These are phyloP conservation scores for Mantis religiosa DNA, from an alignment of 2,888 invertebrate species.

Conservation along the genomic window DNA sequence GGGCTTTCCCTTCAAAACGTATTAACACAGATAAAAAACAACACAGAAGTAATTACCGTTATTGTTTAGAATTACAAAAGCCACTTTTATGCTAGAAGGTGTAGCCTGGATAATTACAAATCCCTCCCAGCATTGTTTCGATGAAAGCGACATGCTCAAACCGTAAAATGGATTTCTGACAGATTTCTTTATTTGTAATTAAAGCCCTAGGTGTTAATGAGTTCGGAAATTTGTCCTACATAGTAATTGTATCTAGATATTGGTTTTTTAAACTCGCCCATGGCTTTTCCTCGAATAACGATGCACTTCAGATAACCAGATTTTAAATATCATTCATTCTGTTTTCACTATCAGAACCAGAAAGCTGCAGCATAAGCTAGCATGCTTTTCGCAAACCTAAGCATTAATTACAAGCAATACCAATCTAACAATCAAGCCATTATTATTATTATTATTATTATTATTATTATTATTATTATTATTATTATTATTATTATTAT, in stretches of 20 bases:
- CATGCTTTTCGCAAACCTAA: too few species aligned
- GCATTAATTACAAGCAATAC: too few species aligned
- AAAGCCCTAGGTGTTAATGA: background rate
- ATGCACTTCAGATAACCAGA: too few species aligned
- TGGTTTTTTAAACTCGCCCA: too few species aligned
- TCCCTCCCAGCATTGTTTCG: background rate
- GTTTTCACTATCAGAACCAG: too few species aligned
- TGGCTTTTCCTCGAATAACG: too few species aligned
- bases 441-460: too few species aligned
- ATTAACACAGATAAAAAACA: background rate
- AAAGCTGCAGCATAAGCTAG: too few species aligned
- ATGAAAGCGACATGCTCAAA: background rate
- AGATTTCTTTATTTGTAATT: background rate
- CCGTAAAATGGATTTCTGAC: background rate
- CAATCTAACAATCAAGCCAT: too few species aligned
- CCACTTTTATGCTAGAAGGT: background rate
- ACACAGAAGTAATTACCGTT: background rate
- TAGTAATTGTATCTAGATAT: background rate
- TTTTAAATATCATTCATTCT: too few species aligned
- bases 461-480: too few species aligned
- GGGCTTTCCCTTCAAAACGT: background rate
- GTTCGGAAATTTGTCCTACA: background rate
- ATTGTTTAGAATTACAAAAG: background rate
- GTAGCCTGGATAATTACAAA: background rate
- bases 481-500: too few species aligned